Evolutionary conservation across 2,113 vertebrate genomes (phyloP), one percentile per base, ranked within the genome.

Genomic region (Psittacara wagleri): DNA sequence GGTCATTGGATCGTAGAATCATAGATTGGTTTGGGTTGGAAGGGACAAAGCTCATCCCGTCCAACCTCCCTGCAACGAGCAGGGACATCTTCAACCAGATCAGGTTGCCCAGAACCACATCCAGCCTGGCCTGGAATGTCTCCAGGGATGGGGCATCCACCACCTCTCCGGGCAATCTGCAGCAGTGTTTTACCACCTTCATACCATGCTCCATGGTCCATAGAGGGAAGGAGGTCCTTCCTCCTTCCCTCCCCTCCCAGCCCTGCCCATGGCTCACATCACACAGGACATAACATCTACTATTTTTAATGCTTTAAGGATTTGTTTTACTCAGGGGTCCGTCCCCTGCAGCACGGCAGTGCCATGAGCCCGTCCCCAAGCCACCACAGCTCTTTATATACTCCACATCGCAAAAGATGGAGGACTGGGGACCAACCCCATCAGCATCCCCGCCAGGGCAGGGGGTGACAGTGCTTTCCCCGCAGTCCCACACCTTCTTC

Each of bases 281-380:
- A 84, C 24, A 57, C 9, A 28, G 74, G 51, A 24, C 57, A 46
- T 28, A 9, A 6, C 7, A 13, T 31, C 7, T 18, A 13, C 35
- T 37, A 17, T 39, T 87, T 64, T 49, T n/a, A 24, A n/a, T 17
- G 27, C 62, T 72, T 75, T 43, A 49, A 80, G 41, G 20, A 22
- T 24, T 64, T 83, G 7, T 55, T 83, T 83, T 35, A 19, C 43
- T 75, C 73, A 9, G 37, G n/a, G 2, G 11, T 51, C 48, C 0
- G 0, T 74, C 33, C 24, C 35, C 20, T n/a, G 33, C 1, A 2
- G 28, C 0, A 0, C 17, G 35, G 4, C 2, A 1, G 35, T 52
- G 20, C n/a, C 31, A 11, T 2, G 3, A 31, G 41, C 59, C 28
- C 1, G 0, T 24, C 31, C 57, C 39, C 46, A 44, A 20, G 33